These are phyloP conservation scores for Colletes collaris DNA, from an alignment of 2,888 invertebrate species.

Conservation along the genomic window DNA sequence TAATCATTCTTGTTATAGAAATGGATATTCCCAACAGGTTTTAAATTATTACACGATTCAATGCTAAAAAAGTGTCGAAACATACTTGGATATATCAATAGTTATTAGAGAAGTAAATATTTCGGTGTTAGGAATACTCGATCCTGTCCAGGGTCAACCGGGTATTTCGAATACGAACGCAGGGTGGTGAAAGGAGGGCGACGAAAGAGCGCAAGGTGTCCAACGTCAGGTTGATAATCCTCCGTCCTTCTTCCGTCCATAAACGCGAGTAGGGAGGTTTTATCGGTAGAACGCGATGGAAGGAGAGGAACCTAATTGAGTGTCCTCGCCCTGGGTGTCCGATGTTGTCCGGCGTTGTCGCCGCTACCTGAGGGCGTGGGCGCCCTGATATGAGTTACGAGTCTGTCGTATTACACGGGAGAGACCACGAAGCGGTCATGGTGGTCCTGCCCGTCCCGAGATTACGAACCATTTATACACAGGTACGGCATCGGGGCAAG, in stretches of 20 bases:
- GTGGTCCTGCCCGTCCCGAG: conserved; percentile 77
- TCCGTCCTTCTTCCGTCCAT: conserved; percentile 39
- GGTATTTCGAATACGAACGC: background rate
- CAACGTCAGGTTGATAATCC: conserved; percentile 51
- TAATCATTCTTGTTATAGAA: too few relatives aligned
- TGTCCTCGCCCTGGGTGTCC: conserved; percentile 83
- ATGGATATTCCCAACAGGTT: too few relatives aligned
- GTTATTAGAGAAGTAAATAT: too few relatives aligned
- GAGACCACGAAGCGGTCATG: conserved; percentile 72
- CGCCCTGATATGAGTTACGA: conserved; percentile 82
- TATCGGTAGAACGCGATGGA: conserved; percentile 64
- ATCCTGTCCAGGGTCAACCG: too few relatives aligned
- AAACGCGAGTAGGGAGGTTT: conserved; percentile 58
- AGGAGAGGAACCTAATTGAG: conserved; percentile 79
- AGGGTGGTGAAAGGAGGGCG: conserved; percentile 22
- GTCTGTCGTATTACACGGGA: conserved; percentile 81
- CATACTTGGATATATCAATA: too few relatives aligned
- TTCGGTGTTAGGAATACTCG: too few relatives aligned
- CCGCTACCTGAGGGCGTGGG: conserved; percentile 82
- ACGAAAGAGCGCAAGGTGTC: conserved; percentile 55
- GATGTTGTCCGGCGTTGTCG: conserved; percentile 81
- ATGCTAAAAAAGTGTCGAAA: too few relatives aligned
- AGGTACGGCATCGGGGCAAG: conserved; percentile 41
- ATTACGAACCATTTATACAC: conserved; percentile 75
- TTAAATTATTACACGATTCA: too few relatives aligned